Evolutionary conservation across 2,888 invertebrate genomes (phyloP).

Genomic region (Cheilosia vulpina): DNA sequence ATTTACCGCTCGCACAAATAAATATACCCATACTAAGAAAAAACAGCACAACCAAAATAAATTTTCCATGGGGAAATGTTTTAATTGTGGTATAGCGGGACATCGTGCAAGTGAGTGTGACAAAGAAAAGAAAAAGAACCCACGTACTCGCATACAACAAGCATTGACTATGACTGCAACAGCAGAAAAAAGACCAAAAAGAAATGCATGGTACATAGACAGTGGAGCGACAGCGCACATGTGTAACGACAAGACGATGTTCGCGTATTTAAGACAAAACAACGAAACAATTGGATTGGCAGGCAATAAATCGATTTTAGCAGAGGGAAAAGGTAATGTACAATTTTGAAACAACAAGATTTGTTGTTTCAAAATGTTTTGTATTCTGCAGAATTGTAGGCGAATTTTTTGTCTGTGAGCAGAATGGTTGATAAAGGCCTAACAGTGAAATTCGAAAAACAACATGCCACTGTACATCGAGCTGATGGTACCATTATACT

Average conservation of each 20-base stretch:
- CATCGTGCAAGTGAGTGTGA: constrained; percentile 28
- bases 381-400: constrained; percentile 59
- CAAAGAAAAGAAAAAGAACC: constrained; percentile 43
- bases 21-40: constrained; percentile 7
- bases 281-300: constrained; percentile 65
- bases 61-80: constrained; percentile 21
- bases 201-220: constrained; percentile 64
- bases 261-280: constrained; percentile 42
- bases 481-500: constrained; percentile 34
- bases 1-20: constrained; percentile 32
- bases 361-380: constrained; percentile 66
- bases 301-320: constrained; percentile 59
- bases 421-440: constrained; percentile 70
- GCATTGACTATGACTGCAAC: constrained; percentile 56
- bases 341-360: constrained; percentile 52
- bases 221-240: constrained; percentile 30
- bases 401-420: constrained; percentile 70
- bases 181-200: constrained; percentile 16
- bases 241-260: constrained; percentile 59
- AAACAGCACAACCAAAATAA: neutral
- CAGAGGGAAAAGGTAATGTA: constrained; percentile 71
- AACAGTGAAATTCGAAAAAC: constrained; percentile 54
- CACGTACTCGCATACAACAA: constrained; percentile 44
- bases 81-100: constrained; percentile 28
- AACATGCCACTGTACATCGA: constrained; percentile 38